Conservation (phyloP, 35 echinoderm and acorn worm species). For the Holothuria glaberrima region DNA sequence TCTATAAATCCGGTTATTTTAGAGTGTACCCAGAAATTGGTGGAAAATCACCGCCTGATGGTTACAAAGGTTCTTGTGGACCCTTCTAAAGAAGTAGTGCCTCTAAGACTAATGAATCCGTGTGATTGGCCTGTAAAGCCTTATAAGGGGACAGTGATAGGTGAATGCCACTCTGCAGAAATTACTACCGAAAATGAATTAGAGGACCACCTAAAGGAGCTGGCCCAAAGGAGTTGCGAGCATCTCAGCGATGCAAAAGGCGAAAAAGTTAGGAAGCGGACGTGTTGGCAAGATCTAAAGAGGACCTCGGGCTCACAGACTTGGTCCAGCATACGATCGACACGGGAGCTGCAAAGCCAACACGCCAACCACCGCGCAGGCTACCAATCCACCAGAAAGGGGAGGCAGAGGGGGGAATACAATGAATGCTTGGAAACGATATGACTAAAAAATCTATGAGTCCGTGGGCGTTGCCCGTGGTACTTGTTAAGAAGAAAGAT, state of each 20-base stretch:
- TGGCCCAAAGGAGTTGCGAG: neutral
- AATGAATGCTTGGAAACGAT: constrained; percentile 49
- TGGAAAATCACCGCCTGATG: neutral
- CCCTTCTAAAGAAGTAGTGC: neutral
- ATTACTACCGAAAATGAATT: neutral
- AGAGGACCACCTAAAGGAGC: constrained; percentile 22
- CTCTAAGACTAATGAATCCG: constrained; percentile 33
- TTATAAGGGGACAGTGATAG: constrained; percentile 28
- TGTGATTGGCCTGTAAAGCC: neutral
- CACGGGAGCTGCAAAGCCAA: constrained; percentile 35
- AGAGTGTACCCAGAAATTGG: constrained; percentile 12
- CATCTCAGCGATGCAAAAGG: neutral
- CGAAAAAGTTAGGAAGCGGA: constrained; percentile 17
- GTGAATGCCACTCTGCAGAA: neutral
- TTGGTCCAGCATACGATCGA: constrained; percentile 60
- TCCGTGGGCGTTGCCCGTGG: constrained; percentile 67
- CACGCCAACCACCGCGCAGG: constrained; percentile 52
- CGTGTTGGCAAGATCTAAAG: constrained; percentile 59
- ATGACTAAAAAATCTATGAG: constrained; percentile 60
- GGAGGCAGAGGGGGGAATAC: constrained; percentile 52
- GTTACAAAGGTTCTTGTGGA: constrained; percentile 31
- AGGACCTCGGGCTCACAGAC: constrained; percentile 50
- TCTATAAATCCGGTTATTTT: neutral
- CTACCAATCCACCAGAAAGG: constrained; percentile 39
- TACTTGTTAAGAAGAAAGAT: constrained; percentile 84